Evolutionary conservation across 2,113 vertebrate species (phyloP).

Genomic region (Poicephalus gulielmi): DNA sequence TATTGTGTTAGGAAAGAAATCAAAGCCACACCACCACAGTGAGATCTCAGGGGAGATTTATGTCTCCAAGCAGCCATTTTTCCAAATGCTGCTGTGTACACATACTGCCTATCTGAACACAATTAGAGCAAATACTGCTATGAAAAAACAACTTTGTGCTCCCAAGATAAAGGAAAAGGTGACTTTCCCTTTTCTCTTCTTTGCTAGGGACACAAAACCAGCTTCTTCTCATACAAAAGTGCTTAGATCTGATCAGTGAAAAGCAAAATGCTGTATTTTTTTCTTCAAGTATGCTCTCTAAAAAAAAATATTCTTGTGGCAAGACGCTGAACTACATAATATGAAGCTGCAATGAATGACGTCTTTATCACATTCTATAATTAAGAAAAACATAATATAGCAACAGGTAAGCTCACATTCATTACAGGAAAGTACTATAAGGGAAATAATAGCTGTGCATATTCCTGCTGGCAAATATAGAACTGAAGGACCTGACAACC

Average conservation of each 20-base stretch:
- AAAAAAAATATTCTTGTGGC: neutral
- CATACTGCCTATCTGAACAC: neutral
- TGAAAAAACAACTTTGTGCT: neutral
- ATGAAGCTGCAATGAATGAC: neutral
- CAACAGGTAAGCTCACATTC: neutral
- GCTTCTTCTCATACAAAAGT: neutral
- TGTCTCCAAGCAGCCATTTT: slow-evolving; percentile 31
- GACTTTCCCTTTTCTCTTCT: neutral
- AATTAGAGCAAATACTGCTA: neutral
- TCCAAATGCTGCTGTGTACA: neutral
- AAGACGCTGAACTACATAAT: neutral
- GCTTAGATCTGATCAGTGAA: neutral
- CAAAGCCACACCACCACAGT: neutral
- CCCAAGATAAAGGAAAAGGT: neutral
- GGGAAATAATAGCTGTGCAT: neutral
- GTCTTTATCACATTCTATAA: neutral
- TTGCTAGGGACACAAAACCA: neutral
- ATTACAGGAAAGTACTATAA: neutral
- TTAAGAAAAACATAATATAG: neutral
- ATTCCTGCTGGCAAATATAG: neutral
- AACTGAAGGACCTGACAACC: neutral
- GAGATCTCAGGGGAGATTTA: neutral
- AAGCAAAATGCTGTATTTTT: neutral
- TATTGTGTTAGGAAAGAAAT: neutral
- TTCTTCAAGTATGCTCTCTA: neutral